Evolutionary conservation across 2,797 vertebrate species (phyloP).

Genomic region (Tapera naevia): DNA sequence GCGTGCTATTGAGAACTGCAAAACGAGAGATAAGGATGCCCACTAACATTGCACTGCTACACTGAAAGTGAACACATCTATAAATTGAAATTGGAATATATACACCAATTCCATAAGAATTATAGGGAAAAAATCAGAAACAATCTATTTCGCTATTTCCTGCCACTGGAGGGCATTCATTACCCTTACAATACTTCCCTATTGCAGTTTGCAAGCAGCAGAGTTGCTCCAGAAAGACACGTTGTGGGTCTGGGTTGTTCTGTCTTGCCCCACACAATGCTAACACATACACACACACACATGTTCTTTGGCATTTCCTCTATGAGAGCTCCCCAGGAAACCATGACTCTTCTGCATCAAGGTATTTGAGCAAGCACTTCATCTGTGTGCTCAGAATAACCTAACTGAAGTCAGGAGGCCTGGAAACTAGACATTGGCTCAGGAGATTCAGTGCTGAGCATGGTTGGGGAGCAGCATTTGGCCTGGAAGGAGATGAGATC

Average conservation of each 20-base stretch:
- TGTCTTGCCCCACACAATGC: accelerated
- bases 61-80: no score
- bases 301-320: accelerated
- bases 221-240: neutral
- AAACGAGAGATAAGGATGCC: neutral
- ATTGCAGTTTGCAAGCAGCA: neutral
- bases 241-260: accelerated
- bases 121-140: accelerated
- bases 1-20: neutral
- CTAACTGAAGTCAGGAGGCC: neutral
- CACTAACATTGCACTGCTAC: accelerated
- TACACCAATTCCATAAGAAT: neutral
- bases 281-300: accelerated
- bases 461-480: neutral
- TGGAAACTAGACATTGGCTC: neutral
- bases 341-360: neutral
- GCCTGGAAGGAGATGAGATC: neutral
- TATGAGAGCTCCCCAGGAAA: neutral
- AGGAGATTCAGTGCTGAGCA: accelerated
- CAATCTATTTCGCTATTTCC: neutral
- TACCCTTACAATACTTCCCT: neutral
- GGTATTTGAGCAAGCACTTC: neutral
- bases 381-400: neutral
- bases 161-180: conserved; percentile 48
- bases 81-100: neutral